A percentile compares a stretch with the other conserved stretches of the same genome.
Conservation (phyloP, 2,797 vertebrate genomes). For the Acipenser ruthenus region DNA sequence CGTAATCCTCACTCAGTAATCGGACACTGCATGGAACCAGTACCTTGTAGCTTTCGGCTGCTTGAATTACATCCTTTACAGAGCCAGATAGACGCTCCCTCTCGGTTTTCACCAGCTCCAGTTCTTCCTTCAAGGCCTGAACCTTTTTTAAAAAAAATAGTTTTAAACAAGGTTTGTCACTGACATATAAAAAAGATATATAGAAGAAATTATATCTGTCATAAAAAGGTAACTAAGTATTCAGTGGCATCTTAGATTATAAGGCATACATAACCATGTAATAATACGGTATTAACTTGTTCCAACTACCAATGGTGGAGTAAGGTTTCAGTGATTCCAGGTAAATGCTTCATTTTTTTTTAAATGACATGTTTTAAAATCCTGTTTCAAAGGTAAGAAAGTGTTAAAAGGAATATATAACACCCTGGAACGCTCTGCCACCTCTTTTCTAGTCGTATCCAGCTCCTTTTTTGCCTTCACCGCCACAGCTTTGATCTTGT, state of each 20-base stretch:
- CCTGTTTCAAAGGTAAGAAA: not conserved
- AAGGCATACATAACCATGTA: not conserved
- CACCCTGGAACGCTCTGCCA: conserved; percentile 32
- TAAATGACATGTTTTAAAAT: no score
- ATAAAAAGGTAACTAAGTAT: no score
- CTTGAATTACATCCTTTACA: conserved; percentile 84
- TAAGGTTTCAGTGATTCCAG: no score
- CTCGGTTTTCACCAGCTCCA: conserved; percentile 64
- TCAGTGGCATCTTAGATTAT: not conserved
- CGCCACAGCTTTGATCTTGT: conserved; percentile 89
- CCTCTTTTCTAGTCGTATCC: conserved; percentile 82
- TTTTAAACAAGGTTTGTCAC: no score
- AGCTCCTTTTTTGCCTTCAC: conserved; percentile 93
- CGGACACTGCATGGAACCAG: not conserved
- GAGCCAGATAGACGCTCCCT: conserved; percentile 72
- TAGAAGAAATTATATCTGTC: no score
- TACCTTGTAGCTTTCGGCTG: conserved; percentile 92
- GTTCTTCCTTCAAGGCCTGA: conserved; percentile 62
- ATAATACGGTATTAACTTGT: no score
- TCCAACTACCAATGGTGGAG: no score
- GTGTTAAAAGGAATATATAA: not conserved
- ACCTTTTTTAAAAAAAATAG: conserved; percentile 44
- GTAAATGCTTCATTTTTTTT: no score
- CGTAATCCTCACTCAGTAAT: no score
- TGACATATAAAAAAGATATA: no score